These are phyloP conservation scores for Sciaenops ocellatus DNA, from an alignment of 2,797 vertebrate genomes.

Conservation along the genomic window DNA sequence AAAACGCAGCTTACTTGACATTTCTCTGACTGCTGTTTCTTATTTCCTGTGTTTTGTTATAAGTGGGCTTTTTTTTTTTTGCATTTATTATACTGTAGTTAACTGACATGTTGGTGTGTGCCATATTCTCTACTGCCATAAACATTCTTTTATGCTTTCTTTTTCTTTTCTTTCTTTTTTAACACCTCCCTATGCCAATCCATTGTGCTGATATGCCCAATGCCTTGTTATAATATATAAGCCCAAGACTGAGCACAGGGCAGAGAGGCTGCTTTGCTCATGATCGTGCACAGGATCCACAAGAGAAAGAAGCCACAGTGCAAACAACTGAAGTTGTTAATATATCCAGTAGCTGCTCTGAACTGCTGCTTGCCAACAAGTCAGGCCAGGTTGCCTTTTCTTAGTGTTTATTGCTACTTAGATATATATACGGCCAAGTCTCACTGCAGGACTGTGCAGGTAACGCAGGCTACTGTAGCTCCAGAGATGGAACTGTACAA, in stretches of 20 bases:
- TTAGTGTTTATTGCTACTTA: conserved; percentile 53
- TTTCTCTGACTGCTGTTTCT: conserved; percentile 38
- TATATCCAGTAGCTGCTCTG: conserved; percentile 65
- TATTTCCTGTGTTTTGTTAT: conserved; percentile 49
- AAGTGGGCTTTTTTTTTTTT: conserved; percentile 30
- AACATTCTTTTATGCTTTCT: conserved; percentile 55
- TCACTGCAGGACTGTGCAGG: conserved; percentile 59
- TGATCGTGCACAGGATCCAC: conserved; percentile 45
- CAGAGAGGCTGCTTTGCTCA: conserved; percentile 60
- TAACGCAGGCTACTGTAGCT: conserved; percentile 64
- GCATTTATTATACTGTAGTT: conserved; percentile 49
- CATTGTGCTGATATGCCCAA: conserved; percentile 76
- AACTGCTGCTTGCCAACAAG: conserved; percentile 65
- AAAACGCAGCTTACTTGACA: conserved; percentile 50
- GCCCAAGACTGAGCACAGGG: conserved; percentile 50
- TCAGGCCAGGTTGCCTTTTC: conserved; percentile 69
- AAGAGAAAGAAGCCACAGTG: conserved; percentile 45
- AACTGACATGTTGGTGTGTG: conserved; percentile 61
- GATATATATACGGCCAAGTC: conserved; percentile 16
- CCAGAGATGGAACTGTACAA: conserved; percentile 43
- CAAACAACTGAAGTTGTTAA: conserved; percentile 49
- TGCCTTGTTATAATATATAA: conserved; percentile 71
- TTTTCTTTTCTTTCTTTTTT: neutral
- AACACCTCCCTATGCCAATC: conserved; percentile 67
- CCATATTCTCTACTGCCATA: conserved; percentile 75